These are phyloP conservation scores for Eumeta japonica DNA, from an alignment of 1,140 invertebrate genomes.

Conservation along the genomic window DNA sequence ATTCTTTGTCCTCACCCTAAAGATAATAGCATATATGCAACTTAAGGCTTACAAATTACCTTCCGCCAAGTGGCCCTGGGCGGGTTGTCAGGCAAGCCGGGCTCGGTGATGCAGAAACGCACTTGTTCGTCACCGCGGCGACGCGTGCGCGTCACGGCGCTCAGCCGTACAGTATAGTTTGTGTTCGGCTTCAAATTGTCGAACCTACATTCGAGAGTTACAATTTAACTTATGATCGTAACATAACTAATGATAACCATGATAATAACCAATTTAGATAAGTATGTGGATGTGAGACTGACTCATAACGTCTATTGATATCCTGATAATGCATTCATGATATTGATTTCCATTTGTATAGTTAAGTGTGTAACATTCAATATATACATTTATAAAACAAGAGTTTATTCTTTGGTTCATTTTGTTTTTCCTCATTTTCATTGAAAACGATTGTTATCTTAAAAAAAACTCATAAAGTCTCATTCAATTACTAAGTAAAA, in stretches of 20 bases:
- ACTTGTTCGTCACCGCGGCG: slow-evolving; percentile 64
- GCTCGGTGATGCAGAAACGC: slow-evolving; percentile 66
- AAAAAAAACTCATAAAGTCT: too few relatives aligned
- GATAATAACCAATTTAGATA: not conserved
- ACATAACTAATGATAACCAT: not conserved
- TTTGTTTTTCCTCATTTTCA: too few relatives aligned
- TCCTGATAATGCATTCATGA: not conserved
- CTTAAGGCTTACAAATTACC: slow-evolving; percentile 14
- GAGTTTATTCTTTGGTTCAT: too few relatives aligned
- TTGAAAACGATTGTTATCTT: too few relatives aligned
- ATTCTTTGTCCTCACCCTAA: too few relatives aligned
- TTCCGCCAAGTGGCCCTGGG: slow-evolving; percentile 70
- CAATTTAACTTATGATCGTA: not conserved
- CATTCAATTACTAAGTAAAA: too few relatives aligned
- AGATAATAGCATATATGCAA: too few relatives aligned
- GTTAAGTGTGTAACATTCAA: too few relatives aligned
- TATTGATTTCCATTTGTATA: too few relatives aligned
- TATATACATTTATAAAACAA: too few relatives aligned
- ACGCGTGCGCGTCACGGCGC: slow-evolving; percentile 70
- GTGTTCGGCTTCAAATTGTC: slow-evolving; percentile 73
- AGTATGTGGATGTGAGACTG: too few relatives aligned
- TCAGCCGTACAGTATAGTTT: slow-evolving; percentile 72
- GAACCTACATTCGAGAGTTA: slow-evolving; percentile 56
- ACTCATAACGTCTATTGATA: too few relatives aligned
- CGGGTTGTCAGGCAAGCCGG: slow-evolving; percentile 67